Conservation (phyloP, 2,797 vertebrate genomes). For the Carduelis carduelis region DNA sequence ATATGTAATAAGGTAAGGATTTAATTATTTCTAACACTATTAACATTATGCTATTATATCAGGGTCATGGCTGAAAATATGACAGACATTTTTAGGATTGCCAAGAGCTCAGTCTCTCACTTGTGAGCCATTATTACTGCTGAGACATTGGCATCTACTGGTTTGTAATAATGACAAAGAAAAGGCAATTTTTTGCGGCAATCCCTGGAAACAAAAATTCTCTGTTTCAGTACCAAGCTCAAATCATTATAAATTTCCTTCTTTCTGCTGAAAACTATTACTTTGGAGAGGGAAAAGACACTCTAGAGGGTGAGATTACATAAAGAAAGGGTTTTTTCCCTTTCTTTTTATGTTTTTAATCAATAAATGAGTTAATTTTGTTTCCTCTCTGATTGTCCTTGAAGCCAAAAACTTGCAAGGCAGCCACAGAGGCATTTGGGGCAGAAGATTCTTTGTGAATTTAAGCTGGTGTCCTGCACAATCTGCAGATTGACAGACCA, state of each 20-base stretch:
- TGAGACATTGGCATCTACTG: neutral
- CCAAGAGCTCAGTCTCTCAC: neutral
- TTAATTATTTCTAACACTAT: constrained; percentile 48
- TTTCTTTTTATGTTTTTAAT: neutral
- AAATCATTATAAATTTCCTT: neutral
- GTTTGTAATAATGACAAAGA: neutral
- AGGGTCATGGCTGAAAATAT: neutral
- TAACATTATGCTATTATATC: constrained; percentile 33
- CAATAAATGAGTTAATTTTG: neutral
- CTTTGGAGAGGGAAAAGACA: neutral
- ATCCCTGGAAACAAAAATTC: neutral
- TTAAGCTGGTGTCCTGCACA: neutral
- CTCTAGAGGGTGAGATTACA: neutral
- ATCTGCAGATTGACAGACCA: neutral
- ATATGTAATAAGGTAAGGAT: constrained; percentile 51
- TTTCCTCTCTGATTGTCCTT: neutral
- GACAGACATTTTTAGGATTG: neutral
- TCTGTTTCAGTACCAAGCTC: neutral
- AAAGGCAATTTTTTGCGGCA: neutral
- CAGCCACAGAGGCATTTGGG: neutral
- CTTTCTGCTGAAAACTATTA: neutral
- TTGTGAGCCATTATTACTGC: neutral
- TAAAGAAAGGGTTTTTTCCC: fast-evolving
- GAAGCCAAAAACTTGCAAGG: fast-evolving
- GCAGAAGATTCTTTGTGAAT: neutral